Conservation (phyloP, 2,888 invertebrate genomes). For the Alentia gelatinosa region DNA sequence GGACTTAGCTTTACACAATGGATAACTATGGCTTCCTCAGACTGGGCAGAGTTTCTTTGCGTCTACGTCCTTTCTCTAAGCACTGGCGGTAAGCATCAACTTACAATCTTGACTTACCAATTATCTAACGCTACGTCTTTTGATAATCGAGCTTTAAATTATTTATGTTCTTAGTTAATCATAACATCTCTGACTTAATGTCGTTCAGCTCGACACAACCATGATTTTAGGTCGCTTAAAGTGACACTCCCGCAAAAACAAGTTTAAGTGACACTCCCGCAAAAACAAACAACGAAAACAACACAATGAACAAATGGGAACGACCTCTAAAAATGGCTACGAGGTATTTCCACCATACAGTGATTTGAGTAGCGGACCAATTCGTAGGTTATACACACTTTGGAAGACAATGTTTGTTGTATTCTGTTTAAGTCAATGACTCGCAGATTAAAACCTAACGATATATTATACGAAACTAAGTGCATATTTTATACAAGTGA, state of each 20-base stretch:
- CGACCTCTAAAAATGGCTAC: neutral
- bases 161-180: neutral
- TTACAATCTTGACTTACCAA: constrained; percentile 28
- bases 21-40: neutral
- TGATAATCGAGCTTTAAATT: constrained; percentile 37
- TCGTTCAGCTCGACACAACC: neutral
- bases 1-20: neutral
- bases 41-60: neutral
- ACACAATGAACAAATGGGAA: constrained; percentile 9
- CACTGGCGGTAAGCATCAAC: neutral
- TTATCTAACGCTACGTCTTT: neutral
- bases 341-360: neutral
- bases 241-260: neutral
- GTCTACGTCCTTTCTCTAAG: neutral
- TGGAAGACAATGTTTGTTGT: constrained; percentile 27
- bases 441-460: neutral
- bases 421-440: constrained; percentile 3
- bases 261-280: neutral
- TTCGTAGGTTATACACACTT: neutral
- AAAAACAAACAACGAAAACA: neutral
- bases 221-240: neutral
- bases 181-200: neutral
- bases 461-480: neutral
- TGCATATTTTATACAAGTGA: constrained; percentile 27
- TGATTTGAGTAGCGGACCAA: neutral